Evolutionary conservation across 2,888 invertebrate species (phyloP), one percentile per base, ranked within the genome.

Genomic region (Nymphalis polychloros): DNA sequence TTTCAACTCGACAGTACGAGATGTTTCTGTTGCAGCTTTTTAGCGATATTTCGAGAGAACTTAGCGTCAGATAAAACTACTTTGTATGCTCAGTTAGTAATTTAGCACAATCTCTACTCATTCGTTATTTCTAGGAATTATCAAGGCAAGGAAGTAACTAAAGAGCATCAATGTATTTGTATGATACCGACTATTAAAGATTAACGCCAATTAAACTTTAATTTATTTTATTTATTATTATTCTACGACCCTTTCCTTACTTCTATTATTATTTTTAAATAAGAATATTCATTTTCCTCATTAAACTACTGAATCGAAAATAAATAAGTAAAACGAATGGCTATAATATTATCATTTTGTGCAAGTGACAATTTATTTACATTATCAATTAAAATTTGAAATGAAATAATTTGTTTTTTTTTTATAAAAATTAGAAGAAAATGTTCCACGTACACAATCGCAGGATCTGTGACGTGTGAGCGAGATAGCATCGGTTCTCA

Each of bases 401-500:
- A 41, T 31, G 10, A 41, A 41, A 41, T 13, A 41, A 13, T 13
- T 8, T 41, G 2, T 41, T 0, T 41, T 10, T 41, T 41, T 1
- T 41, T 41, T 41, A 41, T 41, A 41, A 52, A 23, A 53, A 53
- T 23, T 53, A 16, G 41, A 35, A 41, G 61, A 71, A 67, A 47
- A 60, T 67, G 66, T 61, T 52, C 70, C 67, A 67, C 64, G 72
- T 71, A 69, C 70, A 69, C 73, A 78, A 79, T 80, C 81, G 55
- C 64, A 60, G 70, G 62, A 80, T 79, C 80, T 69, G 70, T 74
- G 74, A 80, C 77, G 87, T 86, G 86, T 82, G 85, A 80, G 79
- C 82, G 79, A 55, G 83, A 90, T 90, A 89, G 73, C 79, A 90
- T 90, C 90, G 79, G 84, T 90, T 90, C 90, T 86, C 90, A 90